Evolutionary conservation across 2,797 vertebrate species (phyloP), one percentile per base, ranked within the genome.

Genomic region (Rhinichthys osculus): DNA sequence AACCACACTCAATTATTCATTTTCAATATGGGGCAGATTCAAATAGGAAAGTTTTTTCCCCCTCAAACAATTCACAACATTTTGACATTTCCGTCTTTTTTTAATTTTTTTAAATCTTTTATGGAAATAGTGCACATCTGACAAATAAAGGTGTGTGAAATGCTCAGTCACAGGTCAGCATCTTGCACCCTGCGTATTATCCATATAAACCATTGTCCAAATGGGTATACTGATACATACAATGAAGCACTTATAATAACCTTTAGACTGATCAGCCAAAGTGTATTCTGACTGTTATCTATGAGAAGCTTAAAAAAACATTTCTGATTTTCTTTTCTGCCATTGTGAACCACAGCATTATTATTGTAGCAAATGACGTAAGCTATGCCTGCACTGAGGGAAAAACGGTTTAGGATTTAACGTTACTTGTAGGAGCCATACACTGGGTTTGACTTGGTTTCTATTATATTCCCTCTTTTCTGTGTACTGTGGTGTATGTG

Each of bases 291-390:
- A 74, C 30, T 47, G 7, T 52, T 59, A 38, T 54, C 2, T 14
- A 16, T 62, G 21, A 11, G 40, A 50, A 42, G 73, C 38, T 44
- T 10, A 44, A 10, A 19, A 44, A 73, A 47, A 82, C 10, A n/a
- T 47, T 23, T 50, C n/a, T 74, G 6, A 3, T 7, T 73, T 19
- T 17, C 7, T 13, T 70, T 23, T 62, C 40, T 82, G 38, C 7
- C 5, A 33, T 82, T 73, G 38, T 73, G 4, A 73, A 62, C 17
- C 40, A 30, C 54, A 33, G 6, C 69, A 47, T 47, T 17, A 62
- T 82, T 82, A 62, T 64, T 83, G 70, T 47, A 47, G 64, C 81
- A 74, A 64, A 50, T 62, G 27, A 3, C 52, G 2, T 83, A 73
- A 33, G 69, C 35, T 40, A 23, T 35, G 19, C 1, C 16, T 19